Evolutionary conservation across 35 echinoderm and acorn worm species (phyloP).

Genomic region (Apostichopus parvimensis): DNA sequence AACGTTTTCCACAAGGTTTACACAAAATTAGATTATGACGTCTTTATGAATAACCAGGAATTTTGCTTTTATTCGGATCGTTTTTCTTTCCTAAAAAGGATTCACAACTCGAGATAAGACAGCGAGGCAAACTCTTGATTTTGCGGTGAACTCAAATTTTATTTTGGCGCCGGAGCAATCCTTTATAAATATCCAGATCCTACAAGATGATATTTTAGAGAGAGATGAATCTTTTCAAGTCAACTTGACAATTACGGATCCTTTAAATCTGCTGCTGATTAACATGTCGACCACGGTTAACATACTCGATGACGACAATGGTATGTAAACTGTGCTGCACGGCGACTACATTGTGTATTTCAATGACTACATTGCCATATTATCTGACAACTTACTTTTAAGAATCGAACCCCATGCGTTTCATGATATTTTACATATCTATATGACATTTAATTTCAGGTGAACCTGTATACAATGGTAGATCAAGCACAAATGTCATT

Average conservation of each 20-base stretch:
- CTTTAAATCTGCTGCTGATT: background rate
- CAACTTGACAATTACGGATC: background rate
- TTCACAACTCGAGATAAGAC: background rate
- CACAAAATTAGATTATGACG: too few relatives aligned
- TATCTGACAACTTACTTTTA: too few relatives aligned
- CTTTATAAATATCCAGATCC: background rate
- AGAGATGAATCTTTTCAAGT: background rate
- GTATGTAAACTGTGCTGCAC: background rate
- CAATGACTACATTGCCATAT: too few relatives aligned
- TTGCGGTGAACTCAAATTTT: too few relatives aligned
- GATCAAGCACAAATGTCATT: too few relatives aligned
- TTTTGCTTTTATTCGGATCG: background rate
- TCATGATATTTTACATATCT: too few relatives aligned
- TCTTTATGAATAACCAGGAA: too few relatives aligned
- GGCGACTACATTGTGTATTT: too few relatives aligned
- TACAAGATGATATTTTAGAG: background rate
- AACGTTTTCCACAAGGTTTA: too few relatives aligned
- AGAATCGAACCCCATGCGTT: too few relatives aligned
- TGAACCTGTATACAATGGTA: too few relatives aligned
- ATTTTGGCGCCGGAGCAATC: background rate
- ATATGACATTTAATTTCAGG: too few relatives aligned
- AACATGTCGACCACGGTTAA: conserved; percentile 5
- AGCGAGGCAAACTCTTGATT: background rate
- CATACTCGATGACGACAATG: background rate
- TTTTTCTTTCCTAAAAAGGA: background rate